Evolutionary conservation across 92 coral and sea anemone genomes (phyloP), one percentile per base, ranked within the genome.

Genomic region (Palythoa grandis): DNA sequence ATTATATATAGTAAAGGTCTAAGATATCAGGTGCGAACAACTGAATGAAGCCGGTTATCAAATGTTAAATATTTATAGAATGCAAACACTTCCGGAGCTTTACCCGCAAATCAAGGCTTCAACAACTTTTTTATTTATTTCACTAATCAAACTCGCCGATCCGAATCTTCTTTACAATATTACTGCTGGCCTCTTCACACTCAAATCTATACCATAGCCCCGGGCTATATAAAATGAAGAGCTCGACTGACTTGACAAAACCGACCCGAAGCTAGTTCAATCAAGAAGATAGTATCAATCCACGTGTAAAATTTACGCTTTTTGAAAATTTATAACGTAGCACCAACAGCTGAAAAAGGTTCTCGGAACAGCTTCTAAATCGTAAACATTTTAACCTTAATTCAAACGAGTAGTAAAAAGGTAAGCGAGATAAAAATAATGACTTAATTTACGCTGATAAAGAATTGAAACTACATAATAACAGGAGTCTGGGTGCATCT

Each of bases 61-160:
- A 37, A 72, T n/a, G 22, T 2, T 35, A 39, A 38, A 38, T n/a
- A 72, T 35, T 29, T n/a, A 72, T 7, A 72, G 53, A 72, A 72
- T 29, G 47, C 76, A 39, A 72, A 72, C 50, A 72, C 50, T 72
- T 72, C 76, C 76, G 76, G 76, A 29, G 37, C 20, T n/a, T 35
- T 11, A 72, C 76, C 22, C n/a, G 50, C 50, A 20, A 5, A 19
- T 72, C 76, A 40, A 23, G 47, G 5, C 76, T 14, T 58, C 17
- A 19, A 58, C 65, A 58, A 58, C 65, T 58, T 19, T 58, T 58
- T 19, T 15, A 11, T 58, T 58, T 58, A 58, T 14, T 58, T 11
- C 50, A 43, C 7, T 43, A 43, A 43, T 43, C 9, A 43, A 8
- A 43, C 7, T 43, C 50, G 50, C 17, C 65, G 65, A 58, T 14